Base-by-base conservation (phyloP, 2,797 vertebrate genomes). In the Cossypha dichroa region DNA sequence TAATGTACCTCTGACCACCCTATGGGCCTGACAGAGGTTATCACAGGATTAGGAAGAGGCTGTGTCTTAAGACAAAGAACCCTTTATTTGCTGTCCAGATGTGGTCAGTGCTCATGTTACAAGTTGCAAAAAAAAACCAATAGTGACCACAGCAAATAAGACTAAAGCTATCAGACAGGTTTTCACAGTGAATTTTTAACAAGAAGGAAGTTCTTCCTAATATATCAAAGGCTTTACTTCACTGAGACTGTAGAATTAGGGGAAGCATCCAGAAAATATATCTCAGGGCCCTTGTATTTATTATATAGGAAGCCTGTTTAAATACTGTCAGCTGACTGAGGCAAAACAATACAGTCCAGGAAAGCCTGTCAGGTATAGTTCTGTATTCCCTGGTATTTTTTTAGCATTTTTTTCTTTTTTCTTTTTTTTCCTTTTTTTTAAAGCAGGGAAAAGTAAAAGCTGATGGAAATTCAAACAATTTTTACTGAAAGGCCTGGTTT, bases 231-330 rank as follows among this genome's bases (percentile, higher is more conserved):
- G 23, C 19, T 13, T 75, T 0, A 0, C 15, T 92, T 95, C 36
- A 10, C 12, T 31, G 74, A 70, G 62, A 93, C 17, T 94, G 82
- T 45, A 89, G 79, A 94, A 85, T 36, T 43, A 72, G 68, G 55
- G 82, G 86, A 64, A 96, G 83, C 34, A 88, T 94, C 86, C 79
- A 90, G 93, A 94, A 94, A 95, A 79, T 23, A 6, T 80, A 87
- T 94, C 92, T 87, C 74, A 17, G 55, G 49, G 55, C 49, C 63
- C n/a, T 94, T 87, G 29, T 92, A 85, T 97, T 97, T 96, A 95
- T 94, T 95, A 84, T 92, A 96, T 68, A 78, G 34, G 82, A 94
- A 96, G 94, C 21, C 49, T 93, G 73, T 97, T 97, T 96, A 96
- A 97, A 91, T 70, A 96, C 56, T 54, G 70, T 95, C 91, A 95